phyloP scores from a whole-genome alignment of 2,797 vertebrate species.

The Thaleichthys pacificus region DNA sequence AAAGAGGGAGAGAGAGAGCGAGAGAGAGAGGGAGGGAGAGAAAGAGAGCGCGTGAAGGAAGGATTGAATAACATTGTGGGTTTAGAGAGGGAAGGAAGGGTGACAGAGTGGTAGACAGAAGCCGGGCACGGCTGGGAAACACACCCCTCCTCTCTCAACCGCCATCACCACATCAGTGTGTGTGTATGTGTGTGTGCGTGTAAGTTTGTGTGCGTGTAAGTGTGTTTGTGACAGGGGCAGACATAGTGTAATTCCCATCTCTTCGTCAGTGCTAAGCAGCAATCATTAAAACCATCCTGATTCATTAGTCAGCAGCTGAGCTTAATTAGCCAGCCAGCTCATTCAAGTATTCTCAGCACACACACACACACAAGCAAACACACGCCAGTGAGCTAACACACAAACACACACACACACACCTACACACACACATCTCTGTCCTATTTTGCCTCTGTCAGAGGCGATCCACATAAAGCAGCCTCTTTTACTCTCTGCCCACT shows the following conservation, averaged over 20 bases:
- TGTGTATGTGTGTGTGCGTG: neutral
- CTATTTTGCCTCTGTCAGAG: constrained; percentile 35
- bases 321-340: constrained; percentile 51
- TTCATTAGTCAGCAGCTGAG: constrained; percentile 64
- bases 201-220: too few species aligned
- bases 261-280: constrained; percentile 46
- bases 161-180: constrained; percentile 17
- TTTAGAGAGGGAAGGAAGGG: constrained; percentile 11
- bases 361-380: constrained; percentile 4
- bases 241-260: neutral
- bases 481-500: constrained; percentile 60
- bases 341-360: constrained; percentile 15
- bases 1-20: neutral
- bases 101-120: constrained; percentile 39
- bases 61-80: constrained; percentile 44
- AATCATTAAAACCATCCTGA: constrained; percentile 62
- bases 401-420: neutral
- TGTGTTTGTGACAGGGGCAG: too few species aligned
- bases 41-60: neutral
- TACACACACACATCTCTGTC: constrained; percentile 27
- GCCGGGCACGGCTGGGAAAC: constrained; percentile 48
- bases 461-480: constrained; percentile 48
- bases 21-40: constrained; percentile 2
- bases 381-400: neutral
- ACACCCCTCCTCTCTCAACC: constrained; percentile 57